These are phyloP conservation scores for Copsychus sechellarum DNA, from an alignment of 2,113 vertebrate species.

Conservation along the genomic window DNA sequence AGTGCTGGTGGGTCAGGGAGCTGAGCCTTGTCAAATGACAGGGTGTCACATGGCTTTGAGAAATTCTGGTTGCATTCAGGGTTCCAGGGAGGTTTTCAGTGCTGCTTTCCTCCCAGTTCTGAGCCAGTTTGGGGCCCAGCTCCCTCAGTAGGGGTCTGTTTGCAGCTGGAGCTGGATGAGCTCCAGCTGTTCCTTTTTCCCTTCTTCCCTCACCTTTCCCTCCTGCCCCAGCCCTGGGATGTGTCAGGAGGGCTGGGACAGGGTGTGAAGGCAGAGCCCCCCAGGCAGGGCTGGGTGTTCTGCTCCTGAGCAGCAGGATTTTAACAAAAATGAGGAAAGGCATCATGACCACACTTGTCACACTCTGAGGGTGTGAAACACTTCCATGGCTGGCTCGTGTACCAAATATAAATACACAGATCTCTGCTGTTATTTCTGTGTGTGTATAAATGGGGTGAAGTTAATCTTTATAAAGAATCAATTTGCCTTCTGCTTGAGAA, in stretches of 20 bases:
- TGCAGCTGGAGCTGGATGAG: background rate
- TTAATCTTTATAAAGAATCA: background rate
- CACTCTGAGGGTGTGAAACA: background rate
- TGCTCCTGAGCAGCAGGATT: background rate
- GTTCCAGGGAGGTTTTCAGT: background rate
- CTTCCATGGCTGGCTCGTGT: background rate
- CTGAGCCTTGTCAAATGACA: background rate
- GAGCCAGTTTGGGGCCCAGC: background rate
- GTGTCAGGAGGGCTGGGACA: background rate
- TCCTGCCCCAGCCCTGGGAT: background rate
- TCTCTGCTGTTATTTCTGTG: background rate
- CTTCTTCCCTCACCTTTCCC: background rate
- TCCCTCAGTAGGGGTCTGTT: background rate
- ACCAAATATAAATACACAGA: background rate
- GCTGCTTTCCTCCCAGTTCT: background rate
- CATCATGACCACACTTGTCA: background rate
- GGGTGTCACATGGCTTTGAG: accelerated
- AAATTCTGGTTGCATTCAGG: background rate
- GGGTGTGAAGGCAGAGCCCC: background rate
- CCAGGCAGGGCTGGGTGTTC: background rate
- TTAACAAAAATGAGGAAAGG: background rate
- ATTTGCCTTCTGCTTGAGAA: background rate
- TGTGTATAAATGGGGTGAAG: background rate
- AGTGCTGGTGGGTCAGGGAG: background rate
- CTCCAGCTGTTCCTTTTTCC: background rate